A percentile compares a stretch with the other conserved stretches of the same genome.
phyloP scores from a whole-genome alignment of 2,888 invertebrate species.

The Hirtodrosophila histrioides region DNA sequence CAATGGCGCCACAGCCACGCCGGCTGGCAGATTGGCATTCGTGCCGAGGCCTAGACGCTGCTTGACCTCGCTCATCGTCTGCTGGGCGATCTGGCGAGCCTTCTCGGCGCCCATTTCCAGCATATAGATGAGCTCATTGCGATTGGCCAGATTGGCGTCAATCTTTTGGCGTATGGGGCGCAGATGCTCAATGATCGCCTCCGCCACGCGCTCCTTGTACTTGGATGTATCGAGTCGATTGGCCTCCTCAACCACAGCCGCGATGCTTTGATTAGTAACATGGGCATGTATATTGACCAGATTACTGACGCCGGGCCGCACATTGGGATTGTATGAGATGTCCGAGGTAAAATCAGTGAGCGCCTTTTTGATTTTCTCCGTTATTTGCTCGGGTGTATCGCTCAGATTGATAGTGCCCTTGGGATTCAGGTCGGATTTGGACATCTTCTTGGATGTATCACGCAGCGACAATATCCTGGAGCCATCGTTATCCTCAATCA shows the following conservation, averaged over 20 bases:
- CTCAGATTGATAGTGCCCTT: constrained; percentile 92
- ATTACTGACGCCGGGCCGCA: constrained; percentile 95
- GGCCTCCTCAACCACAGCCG: constrained; percentile 89
- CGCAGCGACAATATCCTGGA: constrained; percentile 92
- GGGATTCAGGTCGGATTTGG: constrained; percentile 94
- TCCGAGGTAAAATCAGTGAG: constrained; percentile 94
- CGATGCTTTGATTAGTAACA: constrained; percentile 87
- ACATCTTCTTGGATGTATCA: constrained; percentile 97
- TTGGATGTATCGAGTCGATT: constrained; percentile 89
- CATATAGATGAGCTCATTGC: constrained; percentile 87
- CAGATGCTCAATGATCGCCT: constrained; percentile 89
- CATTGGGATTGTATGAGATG: constrained; percentile 91
- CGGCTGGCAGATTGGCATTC: constrained; percentile 25
- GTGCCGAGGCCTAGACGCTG: constrained; percentile 86
- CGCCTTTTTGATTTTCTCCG: constrained; percentile 92
- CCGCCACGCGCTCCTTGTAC: constrained; percentile 90
- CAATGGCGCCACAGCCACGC: constrained; percentile 48
- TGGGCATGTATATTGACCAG: constrained; percentile 93
- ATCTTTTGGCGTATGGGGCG: constrained; percentile 89
- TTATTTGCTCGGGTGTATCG: constrained; percentile 89
- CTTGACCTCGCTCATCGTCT: constrained; percentile 88
- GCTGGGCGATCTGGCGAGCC: constrained; percentile 87
- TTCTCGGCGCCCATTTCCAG: constrained; percentile 87
- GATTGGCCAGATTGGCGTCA: constrained; percentile 86
- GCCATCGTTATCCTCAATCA: constrained; percentile 86